Evolutionary conservation across 1,140 invertebrate species (phyloP).

Genomic region (Zaprionus taronus): DNA sequence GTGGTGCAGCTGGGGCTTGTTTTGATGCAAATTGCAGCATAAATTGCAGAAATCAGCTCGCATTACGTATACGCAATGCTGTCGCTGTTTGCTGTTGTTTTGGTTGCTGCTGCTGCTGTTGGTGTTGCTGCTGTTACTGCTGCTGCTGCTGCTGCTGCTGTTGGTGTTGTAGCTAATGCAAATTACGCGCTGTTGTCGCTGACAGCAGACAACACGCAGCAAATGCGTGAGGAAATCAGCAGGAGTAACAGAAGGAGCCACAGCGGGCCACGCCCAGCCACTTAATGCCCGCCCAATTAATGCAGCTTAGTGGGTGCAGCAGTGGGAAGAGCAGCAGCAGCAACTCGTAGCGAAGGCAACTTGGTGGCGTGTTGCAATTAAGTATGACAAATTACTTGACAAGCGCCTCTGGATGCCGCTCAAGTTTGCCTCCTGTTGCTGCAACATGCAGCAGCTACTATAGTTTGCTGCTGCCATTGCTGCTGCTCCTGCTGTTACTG

Average conservation of each 20-base stretch:
- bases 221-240: constrained; percentile 24
- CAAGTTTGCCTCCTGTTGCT: constrained; percentile 13
- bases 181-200: constrained; percentile 23
- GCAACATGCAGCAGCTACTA: not conserved
- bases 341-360: constrained; percentile 32
- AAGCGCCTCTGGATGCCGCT: constrained; percentile 52
- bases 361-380: constrained; percentile 64
- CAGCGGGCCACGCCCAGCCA: constrained; percentile 20
- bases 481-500: constrained; percentile 9
- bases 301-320: constrained; percentile 44
- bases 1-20: not conserved
- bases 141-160: not conserved
- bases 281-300: constrained; percentile 61
- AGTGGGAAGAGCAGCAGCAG: constrained; percentile 11
- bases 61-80: constrained; percentile 41
- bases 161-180: constrained; percentile 14
- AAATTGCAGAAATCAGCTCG: constrained; percentile 22
- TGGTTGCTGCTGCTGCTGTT: not conserved
- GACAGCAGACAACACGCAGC: constrained; percentile 17
- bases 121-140: not conserved
- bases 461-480: not conserved
- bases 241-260: not conserved
- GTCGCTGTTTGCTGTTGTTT: not conserved
- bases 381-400: constrained; percentile 68
- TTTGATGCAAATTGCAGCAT: constrained; percentile 23